Conservation (phyloP, 2,888 invertebrate genomes). For the Trachelus stipa region DNA sequence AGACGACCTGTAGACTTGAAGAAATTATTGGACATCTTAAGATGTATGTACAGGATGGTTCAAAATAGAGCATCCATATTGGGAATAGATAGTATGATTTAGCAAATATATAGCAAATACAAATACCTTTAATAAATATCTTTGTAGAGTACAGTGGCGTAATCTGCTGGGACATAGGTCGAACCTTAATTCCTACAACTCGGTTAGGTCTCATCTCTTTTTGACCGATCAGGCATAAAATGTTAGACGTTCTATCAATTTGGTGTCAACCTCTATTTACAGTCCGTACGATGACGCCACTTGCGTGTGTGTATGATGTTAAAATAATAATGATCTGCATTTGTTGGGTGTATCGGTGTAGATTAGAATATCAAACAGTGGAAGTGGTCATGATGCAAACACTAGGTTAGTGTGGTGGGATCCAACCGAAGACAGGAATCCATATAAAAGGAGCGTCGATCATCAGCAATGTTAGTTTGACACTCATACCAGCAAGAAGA, state of each 20-base stretch:
- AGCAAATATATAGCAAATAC: too few relatives aligned
- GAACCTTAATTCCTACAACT: neutral
- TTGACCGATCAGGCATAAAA: neutral
- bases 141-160: neutral
- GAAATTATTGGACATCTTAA: neutral
- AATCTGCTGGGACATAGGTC: neutral
- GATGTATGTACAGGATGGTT: neutral
- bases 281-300: conserved; percentile 3
- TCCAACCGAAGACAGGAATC: conserved; percentile 40
- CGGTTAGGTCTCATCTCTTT: neutral
- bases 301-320: neutral
- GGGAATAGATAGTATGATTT: neutral
- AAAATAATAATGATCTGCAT: neutral
- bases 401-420: conserved; percentile 1
- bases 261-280: neutral
- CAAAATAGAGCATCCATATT: neutral
- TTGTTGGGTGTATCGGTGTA: conserved; percentile 12
- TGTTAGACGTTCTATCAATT: neutral
- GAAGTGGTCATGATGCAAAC: neutral
- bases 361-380: conserved; percentile 16
- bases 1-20: neutral
- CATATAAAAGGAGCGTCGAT: conserved; percentile 46
- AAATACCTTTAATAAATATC: too few relatives aligned
- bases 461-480: conserved; percentile 40
- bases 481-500: conserved; percentile 19